Conservation (phyloP, 2,888 invertebrate species). For the Xestia xanthographa region DNA sequence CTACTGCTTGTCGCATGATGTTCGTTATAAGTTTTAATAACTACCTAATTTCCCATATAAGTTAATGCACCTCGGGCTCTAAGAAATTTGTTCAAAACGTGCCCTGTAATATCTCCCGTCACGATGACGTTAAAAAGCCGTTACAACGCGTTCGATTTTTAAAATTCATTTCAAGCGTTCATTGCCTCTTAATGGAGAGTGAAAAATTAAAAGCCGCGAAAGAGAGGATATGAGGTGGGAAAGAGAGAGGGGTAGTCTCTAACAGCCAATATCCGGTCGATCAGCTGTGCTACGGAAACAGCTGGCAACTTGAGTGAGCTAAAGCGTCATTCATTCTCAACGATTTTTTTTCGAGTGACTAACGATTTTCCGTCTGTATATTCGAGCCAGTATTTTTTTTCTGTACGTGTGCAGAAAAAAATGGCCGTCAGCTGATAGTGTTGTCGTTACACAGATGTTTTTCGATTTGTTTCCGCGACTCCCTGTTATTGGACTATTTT, state of each 20-base stretch:
- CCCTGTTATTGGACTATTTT: slow-evolving; percentile 70
- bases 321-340: slow-evolving; percentile 79
- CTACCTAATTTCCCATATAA: slow-evolving; percentile 24
- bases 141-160: slow-evolving; percentile 41
- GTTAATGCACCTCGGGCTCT: slow-evolving; percentile 30
- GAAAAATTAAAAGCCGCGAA: slow-evolving; percentile 80
- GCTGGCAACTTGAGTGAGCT: slow-evolving; percentile 84
- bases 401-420: slow-evolving; percentile 68
- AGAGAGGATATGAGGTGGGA: slow-evolving; percentile 71
- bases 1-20: slow-evolving; percentile 45
- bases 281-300: slow-evolving; percentile 89
- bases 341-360: slow-evolving; percentile 82
- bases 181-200: slow-evolving; percentile 78
- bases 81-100: slow-evolving; percentile 2
- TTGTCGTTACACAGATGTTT: slow-evolving; percentile 69
- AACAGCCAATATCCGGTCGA: slow-evolving; percentile 90
- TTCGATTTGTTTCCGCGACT: slow-evolving; percentile 70
- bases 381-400: slow-evolving; percentile 71
- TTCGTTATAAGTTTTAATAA: slow-evolving; percentile 46
- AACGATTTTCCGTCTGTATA: slow-evolving; percentile 78
- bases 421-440: slow-evolving; percentile 72
- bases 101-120: background rate
- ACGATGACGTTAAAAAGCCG: slow-evolving; percentile 24
- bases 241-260: slow-evolving; percentile 76
- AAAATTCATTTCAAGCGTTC: slow-evolving; percentile 69